Evolutionary conservation across 2,888 invertebrate species (phyloP), one percentile per base, ranked within the genome.

Genomic region (Phyllotreta cruciferae): DNA sequence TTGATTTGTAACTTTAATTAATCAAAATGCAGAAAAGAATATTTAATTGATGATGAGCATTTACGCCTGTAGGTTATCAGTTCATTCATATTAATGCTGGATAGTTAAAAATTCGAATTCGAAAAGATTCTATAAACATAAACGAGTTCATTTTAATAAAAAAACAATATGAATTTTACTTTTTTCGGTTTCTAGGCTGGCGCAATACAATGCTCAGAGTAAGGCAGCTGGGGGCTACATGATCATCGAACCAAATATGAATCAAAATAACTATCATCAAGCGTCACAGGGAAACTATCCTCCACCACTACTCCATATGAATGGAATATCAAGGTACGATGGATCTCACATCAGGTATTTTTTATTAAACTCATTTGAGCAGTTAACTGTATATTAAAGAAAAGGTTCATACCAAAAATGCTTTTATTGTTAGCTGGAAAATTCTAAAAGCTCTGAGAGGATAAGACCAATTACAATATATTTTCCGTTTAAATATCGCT

Each of bases 271-370:
- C 75, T 83, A 79, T 77, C 81, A 74, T 76, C 79, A 61, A 67
- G 70, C 74, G 76, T 70, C 73, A 73, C 83, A 82, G 70, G 80
- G 81, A 62, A 84, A 83, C 68, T 84, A 83, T 72, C 85, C 85
- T 50, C 85, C 86, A 56, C 86, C 86, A 45, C 85, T 85, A 14
- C 79, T 86, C 60, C 81, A 80, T 63, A 75, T 80, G 73, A 80
- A 80, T 67, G 80, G 80, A 42, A 71, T 79, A 65, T 62, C 74
- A 7, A 71, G 78, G 66, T 78, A 77, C 64, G 74, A 75, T 47
- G 70, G 66, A 62, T 64, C 73, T 45, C 70, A 71, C 58, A 62
- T 62, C 53, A 64, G 67, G 57, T 66, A 66, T 60, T 56, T 60
- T 11, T 41, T 35, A 42, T 11, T 0, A 42, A 37, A 10, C 36